Evolutionary conservation across 2,888 invertebrate species (phyloP), one percentile per base, ranked within the genome.

Genomic region (Amblyjoppa fuscipennis): DNA sequence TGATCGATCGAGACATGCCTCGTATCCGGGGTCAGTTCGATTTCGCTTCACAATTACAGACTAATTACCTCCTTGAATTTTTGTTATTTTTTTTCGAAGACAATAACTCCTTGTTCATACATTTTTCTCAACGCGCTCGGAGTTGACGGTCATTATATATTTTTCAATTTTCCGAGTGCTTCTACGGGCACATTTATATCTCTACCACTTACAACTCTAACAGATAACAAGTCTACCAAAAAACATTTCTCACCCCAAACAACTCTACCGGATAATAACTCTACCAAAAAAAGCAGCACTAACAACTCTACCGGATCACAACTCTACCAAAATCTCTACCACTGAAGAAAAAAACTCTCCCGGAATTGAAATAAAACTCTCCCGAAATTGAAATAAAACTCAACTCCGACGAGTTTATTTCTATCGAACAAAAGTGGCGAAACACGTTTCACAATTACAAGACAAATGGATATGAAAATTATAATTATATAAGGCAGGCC

Each of bases 1-100:
- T 75, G 31, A 75, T 31, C 41, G 61, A 64, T 75, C 51, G 75
- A 20, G 9, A 51, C n/a, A n/a, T 49, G 64, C 51, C 41, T 76
- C 70, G 3, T 76, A 51, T 28, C 31, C 70, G 61, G 70, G 76
- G 81, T 81, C 76, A 76, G 76, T 81, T 76, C 53, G 25, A 53
- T 71, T 68, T 25, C 13, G 25, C 59, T 59, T 59, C 59, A 25
- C 28, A 59, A 59, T 59, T 59, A 59, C 28, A 11, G 4, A 59
- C 28, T 2, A 11, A 11, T 25, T 59, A 28, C 59, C 59, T 59
- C 25, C 28, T 59, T 49, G 45, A 49, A 64, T 7, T 64, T 28
- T 34, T 64, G 6, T 41, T 41, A 38, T 41, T 61, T 61, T 51
- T 34, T n/a, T n/a, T 34, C 13, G 45, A 34, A 49, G 11, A 45